Evolutionary conservation across 2,888 invertebrate species (phyloP), one percentile per base, ranked within the genome.

Genomic region (Eremobia ochroleuca): DNA sequence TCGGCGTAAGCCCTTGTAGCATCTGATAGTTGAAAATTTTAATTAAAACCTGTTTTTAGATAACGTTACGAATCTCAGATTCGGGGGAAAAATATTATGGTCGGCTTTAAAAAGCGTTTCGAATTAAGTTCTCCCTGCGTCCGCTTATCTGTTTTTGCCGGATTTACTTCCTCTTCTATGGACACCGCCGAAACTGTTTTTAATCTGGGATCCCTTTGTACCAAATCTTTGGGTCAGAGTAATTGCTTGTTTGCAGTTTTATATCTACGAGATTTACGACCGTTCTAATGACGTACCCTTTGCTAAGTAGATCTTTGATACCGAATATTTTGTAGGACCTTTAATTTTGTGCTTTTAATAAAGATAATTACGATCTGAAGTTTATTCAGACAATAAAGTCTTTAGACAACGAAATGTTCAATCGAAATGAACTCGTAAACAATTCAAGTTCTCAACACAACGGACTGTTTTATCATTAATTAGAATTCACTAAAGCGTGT

Each of bases 11-110:
- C 84, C 85, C 75, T 85, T 85, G 87, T 88, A 84, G 88, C 90
- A 92, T 93, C 93, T 91, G 93, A 94, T 94, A 94, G 92, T 92
- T 91, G 89, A 90, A 91, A 90, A 89, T 89, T 91, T 94, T 93
- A 94, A 94, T 94, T 93, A 93, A 93, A 93, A 90, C 86, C 87
- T 87, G 87, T 87, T 91, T 89, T 79, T 83, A 92, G 94, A 94
- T 94, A 94, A 92, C 90, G 84, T 79, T 77, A 83, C 67, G 82
- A 83, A 85, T 84, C 88, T 85, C 83, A 83, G 87, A 87, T 88
- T 88, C 79, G 83, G 88, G 85, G 73, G 83, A 87, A 91, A 91
- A 91, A 91, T 91, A 91, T 91, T 90, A 91, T 88, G 83, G 87
- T 64, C 68, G 86, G 83, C 85, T 90, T 90, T 89, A 91, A 92